A percentile compares a stretch with the other conserved stretches of the same genome.
Conservation (phyloP, 2,797 vertebrate species). For the Muscicapa striata region DNA sequence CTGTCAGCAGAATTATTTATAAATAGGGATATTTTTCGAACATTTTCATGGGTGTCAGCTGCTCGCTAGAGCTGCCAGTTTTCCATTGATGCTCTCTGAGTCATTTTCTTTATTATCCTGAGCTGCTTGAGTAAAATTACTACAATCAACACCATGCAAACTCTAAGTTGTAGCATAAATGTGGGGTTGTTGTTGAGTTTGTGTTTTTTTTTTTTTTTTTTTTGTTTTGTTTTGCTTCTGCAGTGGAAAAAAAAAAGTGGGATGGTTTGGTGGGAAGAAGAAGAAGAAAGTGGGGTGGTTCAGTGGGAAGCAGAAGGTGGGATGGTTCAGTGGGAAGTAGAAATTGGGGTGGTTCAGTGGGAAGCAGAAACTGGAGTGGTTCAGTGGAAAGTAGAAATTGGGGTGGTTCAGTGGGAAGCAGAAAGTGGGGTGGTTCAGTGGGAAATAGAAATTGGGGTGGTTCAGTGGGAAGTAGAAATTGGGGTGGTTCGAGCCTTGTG, state of each 20-base stretch:
- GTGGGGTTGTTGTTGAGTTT: background rate
- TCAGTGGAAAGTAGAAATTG: no score
- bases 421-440: background rate
- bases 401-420: no score
- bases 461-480: background rate
- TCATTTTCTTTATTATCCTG: conserved; percentile 60
- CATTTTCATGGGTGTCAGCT: conserved; percentile 70
- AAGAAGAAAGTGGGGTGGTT: no score
- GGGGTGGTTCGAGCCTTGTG: rapidly evolving
- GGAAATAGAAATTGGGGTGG: background rate
- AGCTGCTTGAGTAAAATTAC: conserved; percentile 54
- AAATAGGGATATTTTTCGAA: conserved; percentile 60
- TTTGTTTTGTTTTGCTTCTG: background rate
- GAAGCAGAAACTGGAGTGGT: no score
- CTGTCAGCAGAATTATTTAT: conserved; percentile 65
- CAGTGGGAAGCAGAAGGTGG: no score
- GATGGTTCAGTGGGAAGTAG: no score
- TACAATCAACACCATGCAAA: conserved; percentile 51
- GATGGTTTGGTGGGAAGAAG: no score
- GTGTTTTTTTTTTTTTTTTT: background rate
- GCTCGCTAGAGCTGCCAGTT: conserved; percentile 60
- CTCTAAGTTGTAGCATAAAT: conserved; percentile 37
- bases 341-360: no score
- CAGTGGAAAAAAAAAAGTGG: background rate
- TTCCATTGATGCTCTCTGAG: conserved; percentile 60